Evolutionary conservation across 2,113 vertebrate species (phyloP).

Genomic region (Lagenorhynchus albirostris): DNA sequence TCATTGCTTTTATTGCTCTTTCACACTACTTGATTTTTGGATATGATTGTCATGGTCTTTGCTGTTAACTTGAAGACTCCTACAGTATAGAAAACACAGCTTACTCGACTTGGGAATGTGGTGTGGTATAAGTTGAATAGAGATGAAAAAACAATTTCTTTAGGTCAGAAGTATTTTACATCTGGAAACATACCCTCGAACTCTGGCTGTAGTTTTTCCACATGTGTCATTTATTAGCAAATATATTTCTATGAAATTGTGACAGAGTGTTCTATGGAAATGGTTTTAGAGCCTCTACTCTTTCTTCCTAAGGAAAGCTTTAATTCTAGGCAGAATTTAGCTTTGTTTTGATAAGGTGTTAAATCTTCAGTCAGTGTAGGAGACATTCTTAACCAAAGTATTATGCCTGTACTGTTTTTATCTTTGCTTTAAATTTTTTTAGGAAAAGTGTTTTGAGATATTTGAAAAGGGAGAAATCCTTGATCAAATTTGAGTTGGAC

Average conservation of each 20-base stretch:
- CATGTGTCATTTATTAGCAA: constrained; percentile 1
- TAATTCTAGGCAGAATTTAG: constrained; percentile 50
- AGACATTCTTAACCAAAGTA: background rate
- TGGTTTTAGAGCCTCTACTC: background rate
- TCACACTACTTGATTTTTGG: background rate
- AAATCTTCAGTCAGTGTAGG: background rate
- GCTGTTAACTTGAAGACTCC: background rate
- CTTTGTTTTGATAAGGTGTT: constrained; percentile 24
- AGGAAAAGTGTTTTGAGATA: constrained; percentile 30
- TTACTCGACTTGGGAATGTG: constrained; percentile 1
- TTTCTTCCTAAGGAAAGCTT: background rate
- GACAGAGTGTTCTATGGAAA: background rate
- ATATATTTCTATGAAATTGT: constrained; percentile 9
- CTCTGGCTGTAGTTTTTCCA: constrained; percentile 28
- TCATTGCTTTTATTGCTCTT: background rate
- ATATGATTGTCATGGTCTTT: constrained; percentile 38
- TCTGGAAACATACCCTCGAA: constrained; percentile 5
- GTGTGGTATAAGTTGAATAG: background rate
- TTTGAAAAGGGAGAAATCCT: background rate
- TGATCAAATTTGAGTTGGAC: background rate
- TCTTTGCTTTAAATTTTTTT: constrained; percentile 7
- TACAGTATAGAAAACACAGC: background rate
- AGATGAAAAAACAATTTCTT: constrained; percentile 24
- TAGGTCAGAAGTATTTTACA: constrained; percentile 14
- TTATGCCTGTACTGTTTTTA: background rate